Evolutionary conservation across 2,888 invertebrate genomes (phyloP).

Genomic region (Tethea ocularis): DNA sequence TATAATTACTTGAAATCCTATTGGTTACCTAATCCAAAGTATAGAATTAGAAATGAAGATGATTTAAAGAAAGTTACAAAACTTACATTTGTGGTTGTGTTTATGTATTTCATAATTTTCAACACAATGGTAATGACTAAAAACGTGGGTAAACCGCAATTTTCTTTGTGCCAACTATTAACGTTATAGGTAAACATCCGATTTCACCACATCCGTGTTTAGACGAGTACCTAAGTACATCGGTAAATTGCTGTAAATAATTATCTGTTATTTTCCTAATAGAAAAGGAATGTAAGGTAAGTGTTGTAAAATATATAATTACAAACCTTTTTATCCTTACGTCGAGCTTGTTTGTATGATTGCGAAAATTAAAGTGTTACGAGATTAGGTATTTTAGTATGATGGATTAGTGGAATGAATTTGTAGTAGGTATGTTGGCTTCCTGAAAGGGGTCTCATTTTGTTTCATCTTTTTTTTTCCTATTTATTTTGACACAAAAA

Average conservation of each 20-base stretch:
- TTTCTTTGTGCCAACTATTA: not conserved
- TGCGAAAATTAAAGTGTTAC: no score
- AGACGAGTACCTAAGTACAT: no score
- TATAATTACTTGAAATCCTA: no score
- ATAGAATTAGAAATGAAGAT: not conserved
- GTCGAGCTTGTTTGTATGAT: no score
- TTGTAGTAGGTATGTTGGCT: no score
- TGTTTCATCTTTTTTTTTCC: no score
- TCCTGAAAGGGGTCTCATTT: no score
- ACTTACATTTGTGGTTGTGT: not conserved
- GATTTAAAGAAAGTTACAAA: not conserved
- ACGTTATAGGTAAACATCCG: not conserved
- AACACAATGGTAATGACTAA: not conserved
- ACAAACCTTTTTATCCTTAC: not conserved
- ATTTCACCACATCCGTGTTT: slow-evolving; percentile 2
- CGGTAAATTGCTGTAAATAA: not conserved
- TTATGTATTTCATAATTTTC: not conserved
- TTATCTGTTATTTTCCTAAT: not conserved
- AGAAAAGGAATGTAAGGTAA: not conserved
- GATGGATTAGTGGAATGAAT: no score
- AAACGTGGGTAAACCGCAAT: not conserved
- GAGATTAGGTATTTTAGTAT: no score
- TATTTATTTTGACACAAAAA: no score
- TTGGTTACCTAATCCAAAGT: no score
- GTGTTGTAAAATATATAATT: not conserved